A percentile compares a stretch with the other conserved stretches of the same genome.
These are phyloP conservation scores for Hydrochoerus hydrochaeris DNA, from an alignment of 2,113 vertebrate genomes.

Conservation along the genomic window DNA sequence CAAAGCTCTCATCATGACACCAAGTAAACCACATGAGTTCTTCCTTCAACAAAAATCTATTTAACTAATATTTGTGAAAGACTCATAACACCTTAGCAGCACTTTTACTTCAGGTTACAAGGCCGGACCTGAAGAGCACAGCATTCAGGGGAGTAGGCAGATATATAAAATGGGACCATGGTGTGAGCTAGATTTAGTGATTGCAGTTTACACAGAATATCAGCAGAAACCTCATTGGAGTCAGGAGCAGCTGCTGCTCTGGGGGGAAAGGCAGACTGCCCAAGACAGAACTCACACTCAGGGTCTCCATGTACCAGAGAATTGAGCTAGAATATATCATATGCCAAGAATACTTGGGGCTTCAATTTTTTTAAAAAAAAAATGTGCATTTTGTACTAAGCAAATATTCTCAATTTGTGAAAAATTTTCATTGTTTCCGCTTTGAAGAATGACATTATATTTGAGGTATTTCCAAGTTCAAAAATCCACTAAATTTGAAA, in stretches of 20 bases:
- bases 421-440: background rate
- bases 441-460: background rate
- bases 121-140: background rate
- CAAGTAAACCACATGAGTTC: background rate
- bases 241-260: background rate
- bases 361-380: background rate
- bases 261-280: background rate
- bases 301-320: background rate
- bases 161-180: background rate
- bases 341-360: background rate
- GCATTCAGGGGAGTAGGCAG: background rate
- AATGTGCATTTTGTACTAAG: background rate
- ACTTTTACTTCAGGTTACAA: background rate
- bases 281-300: background rate
- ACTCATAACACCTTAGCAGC: background rate
- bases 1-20: background rate
- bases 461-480: background rate
- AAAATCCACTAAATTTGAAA: conserved; percentile 5
- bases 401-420: background rate
- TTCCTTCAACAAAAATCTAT: background rate
- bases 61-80: conserved; percentile 27
- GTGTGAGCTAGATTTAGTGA: background rate
- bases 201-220: background rate
- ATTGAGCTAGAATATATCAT: background rate
- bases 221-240: background rate